A percentile compares a stretch with the other conserved stretches of the same genome.
phyloP scores from a whole-genome alignment of 2,113 vertebrate genomes.

The Anarhynchus alexandrinus region DNA sequence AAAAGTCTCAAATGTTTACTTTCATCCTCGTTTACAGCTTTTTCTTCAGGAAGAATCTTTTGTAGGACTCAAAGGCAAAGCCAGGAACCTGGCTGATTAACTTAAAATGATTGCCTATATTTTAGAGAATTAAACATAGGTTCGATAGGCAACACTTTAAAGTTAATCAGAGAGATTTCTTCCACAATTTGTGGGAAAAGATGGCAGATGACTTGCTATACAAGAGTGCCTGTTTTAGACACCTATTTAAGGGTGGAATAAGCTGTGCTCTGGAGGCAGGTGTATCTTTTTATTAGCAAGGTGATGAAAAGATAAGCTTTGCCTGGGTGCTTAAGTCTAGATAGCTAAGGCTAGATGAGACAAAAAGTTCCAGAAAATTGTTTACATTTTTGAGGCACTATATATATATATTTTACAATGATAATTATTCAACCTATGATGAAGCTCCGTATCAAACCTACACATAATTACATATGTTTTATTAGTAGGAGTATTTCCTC shows the following conservation, averaged over 20 bases:
- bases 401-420: too few species aligned
- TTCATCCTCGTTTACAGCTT: background rate
- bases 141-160: background rate
- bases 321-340: background rate
- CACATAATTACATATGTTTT: too few species aligned
- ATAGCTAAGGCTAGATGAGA: background rate
- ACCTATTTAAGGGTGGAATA: background rate
- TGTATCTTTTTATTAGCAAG: background rate
- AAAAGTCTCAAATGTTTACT: background rate
- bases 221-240: background rate
- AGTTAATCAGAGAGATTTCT: background rate
- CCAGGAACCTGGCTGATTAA: background rate
- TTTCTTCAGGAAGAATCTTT: background rate
- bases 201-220: background rate
- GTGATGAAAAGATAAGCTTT: background rate
- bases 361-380: too few species aligned
- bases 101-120: background rate
- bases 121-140: background rate
- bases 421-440: too few species aligned
- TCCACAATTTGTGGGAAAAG: background rate
- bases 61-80: background rate
- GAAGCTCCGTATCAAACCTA: too few species aligned
- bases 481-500: too few species aligned
- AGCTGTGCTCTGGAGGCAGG: background rate
- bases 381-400: too few species aligned